Percentiles rank a stretch among this genome's conserved stretches.
These are phyloP conservation scores for Ptychochromis oligacanthus DNA, from an alignment of 2,113 vertebrate species.

Conservation along the genomic window DNA sequence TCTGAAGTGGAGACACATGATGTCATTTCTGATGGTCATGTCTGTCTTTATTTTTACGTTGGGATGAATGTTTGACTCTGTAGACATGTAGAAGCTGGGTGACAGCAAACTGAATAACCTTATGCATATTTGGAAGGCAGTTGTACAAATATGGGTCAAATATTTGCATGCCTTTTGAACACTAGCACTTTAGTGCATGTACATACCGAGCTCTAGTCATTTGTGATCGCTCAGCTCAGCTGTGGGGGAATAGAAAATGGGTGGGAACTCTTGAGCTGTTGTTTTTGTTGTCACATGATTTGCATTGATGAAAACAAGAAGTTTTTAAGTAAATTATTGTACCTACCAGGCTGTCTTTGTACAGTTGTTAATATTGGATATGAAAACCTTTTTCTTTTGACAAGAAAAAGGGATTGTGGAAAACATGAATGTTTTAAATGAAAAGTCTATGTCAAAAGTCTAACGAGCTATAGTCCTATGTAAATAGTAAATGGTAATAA, in stretches of 20 bases:
- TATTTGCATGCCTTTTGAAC: slow-evolving; percentile 90
- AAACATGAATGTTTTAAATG: slow-evolving; percentile 79
- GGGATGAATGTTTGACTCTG: slow-evolving; percentile 68
- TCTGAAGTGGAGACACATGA: slow-evolving; percentile 81
- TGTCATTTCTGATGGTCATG: slow-evolving; percentile 77
- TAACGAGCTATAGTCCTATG: slow-evolving; percentile 74
- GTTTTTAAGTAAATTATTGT: slow-evolving; percentile 89
- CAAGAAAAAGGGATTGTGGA: slow-evolving; percentile 67
- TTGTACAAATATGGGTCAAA: slow-evolving; percentile 80
- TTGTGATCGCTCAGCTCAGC: slow-evolving; percentile 74
- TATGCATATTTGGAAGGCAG: slow-evolving; percentile 80
- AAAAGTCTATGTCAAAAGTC: slow-evolving; percentile 77
- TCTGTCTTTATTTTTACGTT: slow-evolving; percentile 58
- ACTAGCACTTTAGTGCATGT: slow-evolving; percentile 95
- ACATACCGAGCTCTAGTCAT: slow-evolving; percentile 84
- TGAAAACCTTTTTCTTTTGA: slow-evolving; percentile 62
- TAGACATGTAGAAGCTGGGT: slow-evolving; percentile 61
- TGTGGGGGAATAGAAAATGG: slow-evolving; percentile 74
- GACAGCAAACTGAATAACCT: slow-evolving; percentile 46
- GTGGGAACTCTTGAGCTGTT: slow-evolving; percentile 80
- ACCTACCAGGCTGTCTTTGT: slow-evolving; percentile 83
- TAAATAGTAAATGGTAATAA: slow-evolving; percentile 79
- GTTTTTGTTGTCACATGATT: slow-evolving; percentile 84
- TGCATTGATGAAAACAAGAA: slow-evolving; percentile 80
- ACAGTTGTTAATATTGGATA: slow-evolving; percentile 81